Evolutionary conservation across 2,888 invertebrate species (phyloP).

Genomic region (Yponomeuta malinellus): DNA sequence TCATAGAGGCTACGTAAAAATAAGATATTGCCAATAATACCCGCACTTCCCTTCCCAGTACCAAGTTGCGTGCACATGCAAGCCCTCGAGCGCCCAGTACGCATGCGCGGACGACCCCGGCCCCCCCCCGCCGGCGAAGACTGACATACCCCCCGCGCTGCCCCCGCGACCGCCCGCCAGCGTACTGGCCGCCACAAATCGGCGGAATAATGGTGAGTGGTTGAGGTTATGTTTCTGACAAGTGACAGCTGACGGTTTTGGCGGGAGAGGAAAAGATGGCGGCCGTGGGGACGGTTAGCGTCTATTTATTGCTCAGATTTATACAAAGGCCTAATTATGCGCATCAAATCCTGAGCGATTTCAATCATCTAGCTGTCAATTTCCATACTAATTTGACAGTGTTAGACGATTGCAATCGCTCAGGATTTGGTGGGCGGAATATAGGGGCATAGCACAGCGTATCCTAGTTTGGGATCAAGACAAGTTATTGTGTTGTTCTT

Average conservation of each 20-base stretch:
- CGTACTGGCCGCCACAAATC: conserved; percentile 48
- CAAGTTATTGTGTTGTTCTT: too few species aligned
- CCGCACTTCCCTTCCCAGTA: conserved; percentile 45
- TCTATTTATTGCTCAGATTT: too few species aligned
- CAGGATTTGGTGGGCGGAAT: too few species aligned
- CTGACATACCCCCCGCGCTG: conserved; percentile 68
- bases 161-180: conserved; percentile 69
- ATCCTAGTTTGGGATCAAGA: too few species aligned
- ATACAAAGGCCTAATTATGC: too few species aligned
- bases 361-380: too few species aligned
- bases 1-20: too few species aligned
- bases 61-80: conserved; percentile 71
- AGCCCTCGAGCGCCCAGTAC: conserved; percentile 59
- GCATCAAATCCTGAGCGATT: too few species aligned
- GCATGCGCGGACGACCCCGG: conserved; percentile 65
- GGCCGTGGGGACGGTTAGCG: not conserved
- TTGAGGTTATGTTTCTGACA: not conserved
- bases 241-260: not conserved
- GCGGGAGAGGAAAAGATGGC: not conserved
- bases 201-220: conserved; percentile 56
- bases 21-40: too few species aligned
- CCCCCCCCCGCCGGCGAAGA: conserved; percentile 62
- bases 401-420: too few species aligned
- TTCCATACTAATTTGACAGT: too few species aligned
- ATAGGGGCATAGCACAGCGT: too few species aligned